Evolutionary conservation across 2,888 invertebrate species (phyloP).

Genomic region (Nomada fabriciana): DNA sequence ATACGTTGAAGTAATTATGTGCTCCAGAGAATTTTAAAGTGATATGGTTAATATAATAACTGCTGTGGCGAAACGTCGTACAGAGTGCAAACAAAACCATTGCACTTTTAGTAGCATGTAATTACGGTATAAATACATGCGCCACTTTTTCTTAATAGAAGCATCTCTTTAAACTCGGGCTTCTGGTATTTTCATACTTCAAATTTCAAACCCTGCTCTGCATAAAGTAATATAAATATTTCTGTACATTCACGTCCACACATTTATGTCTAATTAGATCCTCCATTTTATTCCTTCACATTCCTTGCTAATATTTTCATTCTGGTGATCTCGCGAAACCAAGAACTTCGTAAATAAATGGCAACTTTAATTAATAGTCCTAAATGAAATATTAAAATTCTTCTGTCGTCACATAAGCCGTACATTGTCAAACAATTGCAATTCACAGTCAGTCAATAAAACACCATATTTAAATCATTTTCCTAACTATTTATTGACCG

Average conservation of each 20-base stretch:
- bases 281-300: background rate
- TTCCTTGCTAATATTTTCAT: background rate
- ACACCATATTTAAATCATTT: too few relatives aligned
- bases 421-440: too few relatives aligned
- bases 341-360: too few relatives aligned
- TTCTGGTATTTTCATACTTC: background rate
- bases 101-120: background rate
- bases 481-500: too few relatives aligned
- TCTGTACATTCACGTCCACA: background rate
- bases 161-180: background rate
- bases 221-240: background rate
- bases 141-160: constrained; percentile 5
- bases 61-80: background rate
- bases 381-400: too few relatives aligned
- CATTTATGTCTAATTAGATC: background rate
- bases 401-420: too few relatives aligned
- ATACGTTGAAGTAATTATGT: background rate
- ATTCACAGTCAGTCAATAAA: too few relatives aligned
- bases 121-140: constrained; percentile 5
- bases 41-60: background rate
- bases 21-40: background rate
- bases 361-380: too few relatives aligned
- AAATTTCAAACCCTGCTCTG: background rate
- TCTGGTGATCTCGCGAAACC: background rate
- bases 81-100: constrained; percentile 2